These are phyloP conservation scores for Lacanobia wlatinum DNA, from an alignment of 2,888 invertebrate species.

Conservation along the genomic window DNA sequence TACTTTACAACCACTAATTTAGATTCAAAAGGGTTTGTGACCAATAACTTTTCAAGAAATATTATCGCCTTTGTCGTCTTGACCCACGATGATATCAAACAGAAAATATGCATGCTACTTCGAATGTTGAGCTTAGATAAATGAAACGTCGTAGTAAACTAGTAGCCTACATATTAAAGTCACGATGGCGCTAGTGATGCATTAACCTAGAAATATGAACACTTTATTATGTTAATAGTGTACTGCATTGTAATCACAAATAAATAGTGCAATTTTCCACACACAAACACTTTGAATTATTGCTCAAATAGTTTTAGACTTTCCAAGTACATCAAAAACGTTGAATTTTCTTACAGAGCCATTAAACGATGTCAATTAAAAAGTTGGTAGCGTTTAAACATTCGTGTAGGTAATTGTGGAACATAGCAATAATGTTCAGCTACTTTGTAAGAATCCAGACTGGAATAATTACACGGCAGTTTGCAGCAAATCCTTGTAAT, in stretches of 20 bases:
- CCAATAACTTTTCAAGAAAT: background rate
- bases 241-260: conserved; percentile 56
- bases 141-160: conserved; percentile 25
- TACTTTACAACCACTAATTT: background rate
- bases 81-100: conserved; percentile 34
- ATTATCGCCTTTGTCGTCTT: conserved; percentile 1
- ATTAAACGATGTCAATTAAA: conserved; percentile 61
- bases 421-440: conserved; percentile 59
- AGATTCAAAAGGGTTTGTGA: background rate
- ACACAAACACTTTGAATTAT: conserved; percentile 37
- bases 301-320: conserved; percentile 28
- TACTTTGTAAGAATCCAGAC: conserved; percentile 64
- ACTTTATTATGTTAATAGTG: conserved; percentile 43
- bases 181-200: conserved; percentile 37
- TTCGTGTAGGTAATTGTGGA: conserved; percentile 62
- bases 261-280: conserved; percentile 43
- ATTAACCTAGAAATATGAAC: conserved; percentile 41
- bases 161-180: conserved; percentile 27
- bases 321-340: conserved; percentile 39
- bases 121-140: conserved; percentile 36
- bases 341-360: conserved; percentile 47
- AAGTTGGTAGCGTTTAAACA: conserved; percentile 62
- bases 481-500: conserved; percentile 58
- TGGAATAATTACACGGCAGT: conserved; percentile 58
- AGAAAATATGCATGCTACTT: conserved; percentile 25